These are phyloP conservation scores for Pristiophorus japonicus DNA, from an alignment of 2,113 vertebrate species.

Conservation along the genomic window DNA sequence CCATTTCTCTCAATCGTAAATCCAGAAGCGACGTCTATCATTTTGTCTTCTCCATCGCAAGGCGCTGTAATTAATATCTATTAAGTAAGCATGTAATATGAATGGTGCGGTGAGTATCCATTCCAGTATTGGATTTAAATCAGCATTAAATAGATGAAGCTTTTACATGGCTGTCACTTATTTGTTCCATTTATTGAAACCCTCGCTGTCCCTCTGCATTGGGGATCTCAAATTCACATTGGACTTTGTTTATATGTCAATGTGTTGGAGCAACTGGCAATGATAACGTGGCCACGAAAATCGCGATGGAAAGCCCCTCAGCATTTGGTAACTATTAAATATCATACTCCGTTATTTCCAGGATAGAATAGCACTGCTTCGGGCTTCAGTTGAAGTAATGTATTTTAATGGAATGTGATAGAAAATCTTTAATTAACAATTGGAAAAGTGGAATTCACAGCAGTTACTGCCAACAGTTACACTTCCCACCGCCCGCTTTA, in stretches of 20 bases:
- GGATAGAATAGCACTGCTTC: neutral
- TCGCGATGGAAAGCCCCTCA: neutral
- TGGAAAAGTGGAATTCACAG: neutral
- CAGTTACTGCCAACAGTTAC: neutral
- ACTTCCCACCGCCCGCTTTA: neutral
- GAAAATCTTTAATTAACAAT: slow-evolving; percentile 21
- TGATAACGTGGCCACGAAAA: neutral
- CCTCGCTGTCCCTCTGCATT: neutral
- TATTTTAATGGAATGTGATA: slow-evolving; percentile 19
- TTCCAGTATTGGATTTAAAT: slow-evolving; percentile 19
- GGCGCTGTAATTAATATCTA: slow-evolving; percentile 31
- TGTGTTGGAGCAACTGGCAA: neutral
- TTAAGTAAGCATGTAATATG: slow-evolving; percentile 17
- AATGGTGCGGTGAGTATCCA: slow-evolving; percentile 4
- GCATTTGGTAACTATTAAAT: slow-evolving; percentile 8
- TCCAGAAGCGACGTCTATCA: slow-evolving; percentile 6
- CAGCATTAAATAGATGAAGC: slow-evolving; percentile 7
- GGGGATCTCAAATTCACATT: neutral
- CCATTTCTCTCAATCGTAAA: neutral
- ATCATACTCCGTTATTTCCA: neutral
- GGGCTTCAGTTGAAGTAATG: neutral
- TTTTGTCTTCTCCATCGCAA: neutral
- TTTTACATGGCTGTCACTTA: neutral
- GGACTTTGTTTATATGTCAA: neutral
- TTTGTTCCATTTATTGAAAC: neutral